phyloP scores from a whole-genome alignment of 2,888 invertebrate genomes.

The Steinernema scapterisci region DNA sequence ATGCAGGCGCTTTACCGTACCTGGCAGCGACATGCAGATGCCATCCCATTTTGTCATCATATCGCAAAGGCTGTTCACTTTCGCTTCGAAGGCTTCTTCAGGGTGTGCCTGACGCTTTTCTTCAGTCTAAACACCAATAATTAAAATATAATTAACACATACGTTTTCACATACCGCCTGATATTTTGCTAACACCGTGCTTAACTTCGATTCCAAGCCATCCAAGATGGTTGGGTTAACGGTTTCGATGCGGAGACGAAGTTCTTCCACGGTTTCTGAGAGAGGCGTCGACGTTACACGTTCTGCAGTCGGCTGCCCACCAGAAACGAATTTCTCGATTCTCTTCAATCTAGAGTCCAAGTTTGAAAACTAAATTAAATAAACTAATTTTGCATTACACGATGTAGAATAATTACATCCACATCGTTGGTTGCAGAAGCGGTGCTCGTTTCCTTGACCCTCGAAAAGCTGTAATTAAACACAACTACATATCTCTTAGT shows the following conservation, averaged over 20 bases:
- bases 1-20: conserved; percentile 3
- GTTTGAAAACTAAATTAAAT: conserved; percentile 17
- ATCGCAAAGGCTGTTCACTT: conserved; percentile 6
- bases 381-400: too few relatives aligned
- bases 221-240: conserved; percentile 7
- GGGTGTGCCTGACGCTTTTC: conserved; percentile 38
- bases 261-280: conserved; percentile 15
- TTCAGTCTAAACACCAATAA: conserved; percentile 16
- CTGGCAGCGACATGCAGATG: conserved; percentile 10
- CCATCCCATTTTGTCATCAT: conserved; percentile 28
- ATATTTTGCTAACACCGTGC: background rate
- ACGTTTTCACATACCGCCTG: background rate
- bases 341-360: background rate
- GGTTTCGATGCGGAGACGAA: conserved; percentile 10
- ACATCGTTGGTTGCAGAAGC: background rate
- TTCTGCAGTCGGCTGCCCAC: background rate
- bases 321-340: conserved; percentile 18
- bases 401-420: background rate
- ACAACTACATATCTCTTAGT: background rate
- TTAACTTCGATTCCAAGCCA: conserved; percentile 13
- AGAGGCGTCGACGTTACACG: conserved; percentile 6
- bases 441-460: background rate
- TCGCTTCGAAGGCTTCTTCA: conserved; percentile 34
- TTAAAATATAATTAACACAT: background rate
- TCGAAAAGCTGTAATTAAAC: background rate